Evolutionary conservation across 2,888 invertebrate species (phyloP), one percentile per base, ranked within the genome.

Genomic region (Drosophila anomalipes): DNA sequence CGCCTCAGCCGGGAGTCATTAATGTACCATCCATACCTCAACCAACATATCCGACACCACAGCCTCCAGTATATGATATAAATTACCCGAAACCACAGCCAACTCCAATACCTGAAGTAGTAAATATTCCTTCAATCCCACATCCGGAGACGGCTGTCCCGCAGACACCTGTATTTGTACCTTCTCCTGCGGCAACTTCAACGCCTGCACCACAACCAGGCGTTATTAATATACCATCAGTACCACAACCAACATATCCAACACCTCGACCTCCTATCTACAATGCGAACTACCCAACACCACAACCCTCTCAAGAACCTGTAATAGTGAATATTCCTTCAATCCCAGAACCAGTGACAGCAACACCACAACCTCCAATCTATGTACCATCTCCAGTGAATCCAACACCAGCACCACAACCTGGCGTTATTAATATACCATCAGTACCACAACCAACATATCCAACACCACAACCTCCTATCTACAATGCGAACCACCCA

Each of bases 391-490:
- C 65, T 30, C 44, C 49, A 9, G n/a, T 58, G 16, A 14, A 39
- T 12, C n/a, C 64, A 22, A 14, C 44, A 35, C 28, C 78, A 30
- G 16, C 44, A 28, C 67, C 65, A 12, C 62, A 56, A 22, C 68
- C 80, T 5, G 79, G 58, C 30, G 37, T 67, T n/a, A 54, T 79
- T 0, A 70, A 79, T 9, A 69, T 79, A 47, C 67, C 77, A 0
- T 76, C 80, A 0, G 57, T 22, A 0, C 49, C 67, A 26, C 68
- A 91, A 51, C 91, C 93, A 14, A 35, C 74, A 88, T 91, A 57
- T 30, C 35, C 63, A 49, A 32, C 26, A 32, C 73, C 14, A 12
- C 56, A 41, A 19, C 32, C 59, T 16, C 57, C 72, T 0, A 0
- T 54, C 0, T 61, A 66, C 26, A 39, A 79, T 52, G 68, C 93